Conservation (phyloP, 2,113 vertebrate genomes). For the Rattus norvegicus region DNA sequence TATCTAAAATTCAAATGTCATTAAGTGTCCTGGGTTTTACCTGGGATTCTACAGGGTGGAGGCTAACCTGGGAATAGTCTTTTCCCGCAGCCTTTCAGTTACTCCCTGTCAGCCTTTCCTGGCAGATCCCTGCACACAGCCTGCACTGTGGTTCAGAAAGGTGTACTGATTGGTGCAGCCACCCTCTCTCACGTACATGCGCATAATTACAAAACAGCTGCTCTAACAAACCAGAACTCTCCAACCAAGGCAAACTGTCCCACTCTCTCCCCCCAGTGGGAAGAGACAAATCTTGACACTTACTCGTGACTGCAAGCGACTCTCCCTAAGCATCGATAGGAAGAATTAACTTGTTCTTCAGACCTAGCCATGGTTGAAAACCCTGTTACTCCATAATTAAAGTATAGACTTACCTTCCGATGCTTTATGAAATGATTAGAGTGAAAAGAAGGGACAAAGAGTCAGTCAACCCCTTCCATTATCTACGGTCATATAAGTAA, state of each 20-base stretch:
- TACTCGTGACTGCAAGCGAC: not conserved
- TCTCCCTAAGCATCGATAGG: not conserved
- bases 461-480: not conserved
- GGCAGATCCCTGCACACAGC: not conserved
- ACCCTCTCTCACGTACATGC: not conserved
- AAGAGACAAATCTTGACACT: not conserved
- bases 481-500: not conserved
- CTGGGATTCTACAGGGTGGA: not conserved
- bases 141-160: not conserved
- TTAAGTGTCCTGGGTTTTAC: conserved; percentile 2
- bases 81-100: not conserved
- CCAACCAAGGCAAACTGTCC: not conserved
- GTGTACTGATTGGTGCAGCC: not conserved
- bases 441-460: not conserved
- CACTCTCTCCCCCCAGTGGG: not conserved
- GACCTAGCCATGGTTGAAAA: conserved; percentile 25
- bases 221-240: not conserved
- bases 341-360: not conserved
- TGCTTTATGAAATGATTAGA: not conserved
- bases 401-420: conserved; percentile 4
- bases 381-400: not conserved
- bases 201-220: not conserved
- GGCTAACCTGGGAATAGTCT: not conserved
- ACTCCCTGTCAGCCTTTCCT: not conserved
- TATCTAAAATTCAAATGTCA: conserved; percentile 40